Evolutionary conservation across 2,888 invertebrate genomes (phyloP).

Genomic region (Drosophila setosimentum): DNA sequence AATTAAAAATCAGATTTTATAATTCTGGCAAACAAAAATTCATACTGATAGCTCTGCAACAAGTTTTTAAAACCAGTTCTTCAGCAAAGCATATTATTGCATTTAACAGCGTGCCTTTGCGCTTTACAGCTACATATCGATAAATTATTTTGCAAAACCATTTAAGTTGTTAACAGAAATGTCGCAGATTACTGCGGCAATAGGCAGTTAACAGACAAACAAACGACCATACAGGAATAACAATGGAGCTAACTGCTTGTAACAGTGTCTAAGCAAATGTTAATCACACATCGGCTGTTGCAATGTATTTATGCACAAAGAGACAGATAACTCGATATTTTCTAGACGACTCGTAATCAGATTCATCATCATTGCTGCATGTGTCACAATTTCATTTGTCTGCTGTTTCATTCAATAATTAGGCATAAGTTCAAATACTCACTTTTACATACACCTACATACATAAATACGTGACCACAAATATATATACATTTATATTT

Average conservation of each 20-base stretch:
- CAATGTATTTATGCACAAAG: not conserved
- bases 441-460: constrained; percentile 9
- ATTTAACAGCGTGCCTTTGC: not conserved
- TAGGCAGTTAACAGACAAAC: not conserved
- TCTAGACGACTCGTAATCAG: constrained; percentile 1
- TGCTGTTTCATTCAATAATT: constrained; percentile 32
- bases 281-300: not conserved
- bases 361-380: constrained; percentile 13
- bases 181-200: not conserved
- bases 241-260: constrained; percentile 6
- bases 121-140: not conserved
- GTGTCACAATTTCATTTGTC: constrained; percentile 11
- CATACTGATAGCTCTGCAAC: not conserved
- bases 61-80: not conserved
- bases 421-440: constrained; percentile 21
- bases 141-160: not conserved
- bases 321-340: constrained; percentile 6
- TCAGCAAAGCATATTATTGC: not conserved
- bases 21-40: not conserved
- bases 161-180: not conserved
- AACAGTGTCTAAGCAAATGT: constrained; percentile 13
- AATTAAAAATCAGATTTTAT: not conserved
- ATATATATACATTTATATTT: constrained; percentile 7
- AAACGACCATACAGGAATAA: not conserved
- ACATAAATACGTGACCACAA: not conserved